These are phyloP conservation scores for Rhombomys opimus DNA, from an alignment of 2,113 vertebrate genomes.

Conservation along the genomic window DNA sequence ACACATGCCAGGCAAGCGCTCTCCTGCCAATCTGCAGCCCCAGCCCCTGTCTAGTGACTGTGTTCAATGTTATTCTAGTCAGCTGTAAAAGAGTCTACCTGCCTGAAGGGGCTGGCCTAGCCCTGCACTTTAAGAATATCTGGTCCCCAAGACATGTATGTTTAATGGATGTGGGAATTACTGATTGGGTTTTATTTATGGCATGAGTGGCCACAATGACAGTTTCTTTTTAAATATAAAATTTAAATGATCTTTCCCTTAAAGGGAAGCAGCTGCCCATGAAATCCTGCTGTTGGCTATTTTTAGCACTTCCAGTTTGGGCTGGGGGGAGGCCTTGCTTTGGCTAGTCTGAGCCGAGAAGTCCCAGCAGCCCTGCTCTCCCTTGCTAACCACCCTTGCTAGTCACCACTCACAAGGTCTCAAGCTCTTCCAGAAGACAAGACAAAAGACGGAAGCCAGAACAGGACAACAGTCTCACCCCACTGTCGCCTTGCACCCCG, in stretches of 20 bases:
- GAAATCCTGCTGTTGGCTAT: conserved; percentile 49
- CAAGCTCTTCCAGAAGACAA: not conserved
- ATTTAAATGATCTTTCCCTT: conserved; percentile 46
- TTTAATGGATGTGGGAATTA: not conserved
- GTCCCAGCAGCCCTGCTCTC: not conserved
- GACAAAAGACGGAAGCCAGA: not conserved
- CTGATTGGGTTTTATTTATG: conserved; percentile 24
- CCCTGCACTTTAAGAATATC: not conserved
- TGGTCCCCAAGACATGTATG: not conserved
- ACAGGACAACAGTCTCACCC: not conserved
- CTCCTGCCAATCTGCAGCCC: not conserved
- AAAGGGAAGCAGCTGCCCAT: conserved; percentile 40
- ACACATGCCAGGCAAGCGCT: not conserved
- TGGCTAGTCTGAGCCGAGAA: not conserved
- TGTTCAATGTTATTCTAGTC: not conserved
- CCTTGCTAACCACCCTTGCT: not conserved
- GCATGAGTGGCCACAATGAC: conserved; percentile 13
- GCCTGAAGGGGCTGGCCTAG: not conserved
- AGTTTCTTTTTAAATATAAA: conserved; percentile 63
- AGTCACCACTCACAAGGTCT: not conserved
- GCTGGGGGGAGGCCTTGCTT: not conserved
- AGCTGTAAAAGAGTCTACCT: not conserved
- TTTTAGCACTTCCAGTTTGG: conserved; percentile 20
- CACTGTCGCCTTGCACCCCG: accelerated
- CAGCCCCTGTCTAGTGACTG: not conserved